Base-by-base conservation (phyloP, 2,113 vertebrate species). In the Tachysurus fulvidraco region DNA sequence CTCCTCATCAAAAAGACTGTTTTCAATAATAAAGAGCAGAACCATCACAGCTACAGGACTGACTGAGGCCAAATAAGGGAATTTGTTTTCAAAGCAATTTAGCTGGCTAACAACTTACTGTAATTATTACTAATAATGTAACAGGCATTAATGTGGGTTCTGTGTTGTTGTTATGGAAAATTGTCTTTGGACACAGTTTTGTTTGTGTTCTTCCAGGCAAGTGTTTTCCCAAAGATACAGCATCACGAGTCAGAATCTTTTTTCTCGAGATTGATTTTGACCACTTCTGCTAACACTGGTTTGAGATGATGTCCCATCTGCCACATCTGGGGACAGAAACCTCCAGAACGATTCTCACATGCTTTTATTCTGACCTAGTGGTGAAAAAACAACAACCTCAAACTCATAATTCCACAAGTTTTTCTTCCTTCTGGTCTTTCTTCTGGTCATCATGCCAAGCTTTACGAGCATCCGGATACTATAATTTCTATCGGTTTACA, bases 1-100 rank as follows among this genome's bases (percentile, higher is more conserved):
- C 57, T 65, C 30, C 67, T 80, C 13, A 4, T 50, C 4, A 90
- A 83, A 83, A 65, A 84, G 60, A 73, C 81, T 83, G 59, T 81
- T 36, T 57, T 28, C 52, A 80, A 6, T 57, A 80, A 57, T 55
- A 80, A 57, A 59, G 28, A 21, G 17, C 9, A 57, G 54, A 80
- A 44, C 19, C 28, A 16, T 44, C 12, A 81, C 54, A 79, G 12
- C 46, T 71, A 71, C 25, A 46, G 17, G 28, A 57, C 5, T 50
- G 54, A 23, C 59, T n/a, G 36, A 25, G 5, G 46, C 73, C 73
- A 52, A n/a, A 12, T 82, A 41, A 82, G 14, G 36, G 50, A 65
- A 67, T 55, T 8, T 80, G 23, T 36, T 8, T 54, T 54, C 10
- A 55, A 19, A 54, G 23, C 44, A 50, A 54, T 78, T 50, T 50